These are phyloP conservation scores for Grallaria varia DNA, from an alignment of 2,113 vertebrate species.

Conservation along the genomic window DNA sequence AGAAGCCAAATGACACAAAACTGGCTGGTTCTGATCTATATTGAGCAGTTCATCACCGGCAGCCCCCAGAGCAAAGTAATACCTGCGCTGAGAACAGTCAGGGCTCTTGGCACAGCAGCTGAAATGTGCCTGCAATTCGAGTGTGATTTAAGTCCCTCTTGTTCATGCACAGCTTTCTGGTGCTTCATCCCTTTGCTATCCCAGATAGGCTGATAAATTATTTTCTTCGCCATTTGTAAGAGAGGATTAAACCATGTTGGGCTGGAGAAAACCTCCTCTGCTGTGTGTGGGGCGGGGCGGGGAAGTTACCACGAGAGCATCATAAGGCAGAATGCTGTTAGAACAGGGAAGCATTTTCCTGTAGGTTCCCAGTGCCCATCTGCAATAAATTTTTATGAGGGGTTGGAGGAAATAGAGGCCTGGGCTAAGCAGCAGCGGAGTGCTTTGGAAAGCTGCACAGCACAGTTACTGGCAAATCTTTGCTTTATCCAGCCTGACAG, in stretches of 20 bases:
- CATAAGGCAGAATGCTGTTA: background rate
- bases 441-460: slow-evolving; percentile 5
- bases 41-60: background rate
- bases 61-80: background rate
- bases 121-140: background rate
- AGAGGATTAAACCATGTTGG: background rate
- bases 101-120: background rate
- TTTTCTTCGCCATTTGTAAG: background rate
- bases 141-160: slow-evolving; percentile 12
- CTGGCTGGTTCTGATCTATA: background rate
- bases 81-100: background rate
- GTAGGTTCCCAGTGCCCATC: background rate
- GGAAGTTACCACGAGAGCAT: background rate
- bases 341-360: background rate
- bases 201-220: background rate
- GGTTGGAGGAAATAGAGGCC: background rate
- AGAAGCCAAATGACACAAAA: slow-evolving; percentile 14
- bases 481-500: slow-evolving; percentile 1
- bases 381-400: slow-evolving; percentile 23
- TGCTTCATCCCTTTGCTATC: background rate
- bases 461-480: background rate
- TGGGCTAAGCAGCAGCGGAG: background rate
- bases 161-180: background rate
- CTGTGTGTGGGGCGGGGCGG: too few species aligned
- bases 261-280: background rate